These are phyloP conservation scores for Hirtodrosophila histrioides DNA, from an alignment of 2,888 invertebrate species.

Conservation along the genomic window DNA sequence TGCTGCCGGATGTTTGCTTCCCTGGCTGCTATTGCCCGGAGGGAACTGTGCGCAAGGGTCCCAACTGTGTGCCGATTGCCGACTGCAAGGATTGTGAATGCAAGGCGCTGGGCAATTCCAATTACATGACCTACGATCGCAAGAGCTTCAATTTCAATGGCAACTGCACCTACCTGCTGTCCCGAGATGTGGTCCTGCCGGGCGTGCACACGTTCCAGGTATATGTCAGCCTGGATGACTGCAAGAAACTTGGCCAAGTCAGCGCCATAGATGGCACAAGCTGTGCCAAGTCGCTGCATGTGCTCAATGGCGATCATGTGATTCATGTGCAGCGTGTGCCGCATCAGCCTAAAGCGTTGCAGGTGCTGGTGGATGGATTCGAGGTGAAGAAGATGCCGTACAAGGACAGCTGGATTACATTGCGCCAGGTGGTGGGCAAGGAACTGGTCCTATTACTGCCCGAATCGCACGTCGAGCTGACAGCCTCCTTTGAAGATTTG, in stretches of 20 bases:
- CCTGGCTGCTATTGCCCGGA: slow-evolving; percentile 94
- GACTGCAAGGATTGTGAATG: slow-evolving; percentile 92
- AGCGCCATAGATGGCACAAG: slow-evolving; percentile 80
- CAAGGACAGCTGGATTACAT: slow-evolving; percentile 87
- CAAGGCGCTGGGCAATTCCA: slow-evolving; percentile 91
- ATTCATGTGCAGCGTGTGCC: slow-evolving; percentile 85
- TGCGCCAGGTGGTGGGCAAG: slow-evolving; percentile 86
- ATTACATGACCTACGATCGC: slow-evolving; percentile 93
- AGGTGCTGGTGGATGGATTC: slow-evolving; percentile 82
- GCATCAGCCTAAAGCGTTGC: slow-evolving; percentile 77
- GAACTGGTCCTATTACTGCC: slow-evolving; percentile 87
- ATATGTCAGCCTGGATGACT: slow-evolving; percentile 89
- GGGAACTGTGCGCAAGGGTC: slow-evolving; percentile 88
- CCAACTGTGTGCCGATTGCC: slow-evolving; percentile 88
- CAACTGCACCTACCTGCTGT: slow-evolving; percentile 93
- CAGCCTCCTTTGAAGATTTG: slow-evolving; percentile 84
- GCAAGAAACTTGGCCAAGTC: slow-evolving; percentile 85
- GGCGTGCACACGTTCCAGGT: slow-evolving; percentile 85
- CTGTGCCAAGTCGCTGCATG: slow-evolving; percentile 89
- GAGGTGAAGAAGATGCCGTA: slow-evolving; percentile 84
- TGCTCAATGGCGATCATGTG: slow-evolving; percentile 88
- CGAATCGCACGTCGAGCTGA: slow-evolving; percentile 90
- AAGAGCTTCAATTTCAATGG: slow-evolving; percentile 91
- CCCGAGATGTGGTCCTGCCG: slow-evolving; percentile 87
- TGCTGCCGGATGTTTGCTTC: slow-evolving; percentile 89